These are phyloP conservation scores for Pedetes capensis DNA, from an alignment of 2,113 vertebrate genomes.

Conservation along the genomic window DNA sequence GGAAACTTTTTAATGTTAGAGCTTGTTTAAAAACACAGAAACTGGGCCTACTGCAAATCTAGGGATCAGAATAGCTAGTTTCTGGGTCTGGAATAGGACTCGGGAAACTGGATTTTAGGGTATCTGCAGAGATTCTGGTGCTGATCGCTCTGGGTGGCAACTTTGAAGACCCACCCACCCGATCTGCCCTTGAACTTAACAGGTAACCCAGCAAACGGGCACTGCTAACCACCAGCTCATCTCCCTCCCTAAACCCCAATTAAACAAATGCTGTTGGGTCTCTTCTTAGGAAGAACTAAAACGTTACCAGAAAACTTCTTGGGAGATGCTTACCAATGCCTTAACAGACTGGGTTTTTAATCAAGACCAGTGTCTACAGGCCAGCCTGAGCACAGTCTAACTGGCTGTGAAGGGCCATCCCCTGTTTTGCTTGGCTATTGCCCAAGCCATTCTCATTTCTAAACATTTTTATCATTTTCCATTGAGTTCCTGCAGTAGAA, in stretches of 20 bases:
- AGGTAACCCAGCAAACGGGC: no score
- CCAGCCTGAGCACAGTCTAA: neutral
- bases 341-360: neutral
- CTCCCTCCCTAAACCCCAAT: neutral
- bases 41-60: neutral
- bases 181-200: neutral
- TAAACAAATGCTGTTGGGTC: neutral
- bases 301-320: neutral
- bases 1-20: neutral
- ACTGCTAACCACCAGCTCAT: no score
- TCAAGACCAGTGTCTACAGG: neutral
- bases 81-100: conserved; percentile 6
- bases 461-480: neutral
- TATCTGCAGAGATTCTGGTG: neutral
- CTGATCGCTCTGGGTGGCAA: neutral
- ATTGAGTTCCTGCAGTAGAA: neutral
- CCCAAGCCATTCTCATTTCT: neutral
- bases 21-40: conserved; percentile 2
- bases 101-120: neutral
- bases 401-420: neutral
- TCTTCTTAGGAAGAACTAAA: neutral
- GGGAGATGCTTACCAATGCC: neutral
- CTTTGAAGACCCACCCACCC: neutral
- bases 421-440: neutral
- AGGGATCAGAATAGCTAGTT: conserved; percentile 18